Conservation (phyloP, 2,888 invertebrate species). For the Ptychoptera contaminata region DNA sequence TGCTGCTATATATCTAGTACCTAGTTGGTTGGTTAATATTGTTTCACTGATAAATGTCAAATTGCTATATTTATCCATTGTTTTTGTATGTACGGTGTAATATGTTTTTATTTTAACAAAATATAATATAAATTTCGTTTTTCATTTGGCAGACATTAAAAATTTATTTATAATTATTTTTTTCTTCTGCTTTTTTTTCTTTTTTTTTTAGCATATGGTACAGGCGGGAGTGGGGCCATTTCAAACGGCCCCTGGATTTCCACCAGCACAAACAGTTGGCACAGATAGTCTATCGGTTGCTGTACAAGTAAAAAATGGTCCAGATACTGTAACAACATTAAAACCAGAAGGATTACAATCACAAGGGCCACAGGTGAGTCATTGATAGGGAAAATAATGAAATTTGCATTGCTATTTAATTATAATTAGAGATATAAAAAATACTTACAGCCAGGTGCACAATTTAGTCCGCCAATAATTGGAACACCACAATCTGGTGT, state of each 20-base stretch:
- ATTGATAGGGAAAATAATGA: not conserved
- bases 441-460: slow-evolving; percentile 9
- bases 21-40: too few species aligned
- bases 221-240: slow-evolving; percentile 29
- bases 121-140: too few species aligned
- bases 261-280: slow-evolving; percentile 21
- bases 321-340: slow-evolving; percentile 22
- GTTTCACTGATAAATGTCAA: too few species aligned
- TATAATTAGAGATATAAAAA: not conserved
- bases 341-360: slow-evolving; percentile 21
- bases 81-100: too few species aligned
- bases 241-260: slow-evolving; percentile 29
- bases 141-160: not conserved
- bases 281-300: slow-evolving; percentile 27
- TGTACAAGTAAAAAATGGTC: slow-evolving; percentile 16
- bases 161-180: not conserved
- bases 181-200: slow-evolving; percentile 4
- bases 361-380: slow-evolving; percentile 15
- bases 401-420: not conserved
- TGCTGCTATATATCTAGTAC: too few species aligned
- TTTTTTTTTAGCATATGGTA: slow-evolving; percentile 28
- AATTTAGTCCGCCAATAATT: slow-evolving; percentile 11
- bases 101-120: too few species aligned
- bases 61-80: too few species aligned
- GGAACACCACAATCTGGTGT: slow-evolving; percentile 8